These are phyloP conservation scores for Smutsia gigantea DNA, from an alignment of 2,797 vertebrate species.

Conservation along the genomic window DNA sequence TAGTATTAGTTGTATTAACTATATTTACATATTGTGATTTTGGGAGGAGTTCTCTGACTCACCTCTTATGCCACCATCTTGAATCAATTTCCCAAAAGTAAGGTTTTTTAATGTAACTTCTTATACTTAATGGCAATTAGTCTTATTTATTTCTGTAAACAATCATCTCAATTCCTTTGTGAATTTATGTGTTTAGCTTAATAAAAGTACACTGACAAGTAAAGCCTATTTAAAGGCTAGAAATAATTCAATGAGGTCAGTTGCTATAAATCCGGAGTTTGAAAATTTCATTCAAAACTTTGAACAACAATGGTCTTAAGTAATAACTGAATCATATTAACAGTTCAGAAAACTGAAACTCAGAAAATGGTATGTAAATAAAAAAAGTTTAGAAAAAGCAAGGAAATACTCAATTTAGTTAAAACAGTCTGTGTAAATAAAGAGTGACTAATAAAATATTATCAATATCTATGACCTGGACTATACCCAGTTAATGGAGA, in stretches of 20 bases:
- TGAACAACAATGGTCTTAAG: neutral
- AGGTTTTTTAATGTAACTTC: neutral
- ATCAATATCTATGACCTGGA: neutral
- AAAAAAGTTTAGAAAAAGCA: neutral
- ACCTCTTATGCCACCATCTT: too few species aligned
- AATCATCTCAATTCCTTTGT: neutral
- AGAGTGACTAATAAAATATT: neutral
- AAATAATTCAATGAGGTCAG: neutral
- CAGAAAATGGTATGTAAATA: neutral
- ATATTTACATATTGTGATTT: too few species aligned
- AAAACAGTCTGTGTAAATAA: neutral
- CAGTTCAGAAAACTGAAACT: neutral
- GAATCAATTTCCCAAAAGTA: neutral
- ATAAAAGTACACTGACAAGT: neutral
- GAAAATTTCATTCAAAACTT: neutral
- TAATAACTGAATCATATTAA: constrained; percentile 10
- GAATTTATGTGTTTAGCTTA: neutral
- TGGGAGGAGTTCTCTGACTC: too few species aligned
- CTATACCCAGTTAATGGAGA: neutral
- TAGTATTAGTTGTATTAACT: too few species aligned
- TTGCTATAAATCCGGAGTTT: neutral
- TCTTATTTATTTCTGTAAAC: neutral
- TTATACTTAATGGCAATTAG: neutral
- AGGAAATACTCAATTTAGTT: neutral
- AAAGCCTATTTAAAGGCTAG: neutral